Base-by-base conservation (phyloP, 2,113 vertebrate species). In the Microtus richardsoni region DNA sequence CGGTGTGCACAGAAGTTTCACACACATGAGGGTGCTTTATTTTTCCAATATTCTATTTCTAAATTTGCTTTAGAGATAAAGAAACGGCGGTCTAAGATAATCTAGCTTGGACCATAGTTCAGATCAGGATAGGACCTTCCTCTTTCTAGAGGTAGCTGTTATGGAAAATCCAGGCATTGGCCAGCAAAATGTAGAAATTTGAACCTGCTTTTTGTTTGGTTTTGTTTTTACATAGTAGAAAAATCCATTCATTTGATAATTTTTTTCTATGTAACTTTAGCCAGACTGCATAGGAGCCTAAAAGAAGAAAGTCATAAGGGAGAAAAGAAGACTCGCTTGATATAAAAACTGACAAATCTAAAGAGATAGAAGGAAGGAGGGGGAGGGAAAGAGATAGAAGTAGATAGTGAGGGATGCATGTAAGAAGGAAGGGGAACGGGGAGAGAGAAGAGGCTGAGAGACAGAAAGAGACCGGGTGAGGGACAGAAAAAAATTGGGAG, bases 351-450 rank as follows among this genome's bases (percentile, higher is more conserved):
- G n/a, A 93, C 47, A 97, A 94, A 62, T 36, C 16, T 70, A 90
- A 62, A 85, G 97, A 91, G 74, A 93, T 82, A 9, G 77, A 66
- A 66, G 70, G 95, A 80, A 74, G 91, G 80, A 4, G 91, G 79
- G 28, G 4, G 36, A 33, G 49, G 86, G 3, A 89, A 7, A 60
- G 9, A 62, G 3, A 89, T 7, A 60, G 10, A 68, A 77, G 89
- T 17, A 33, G 52, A 82, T 62, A 28, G 88, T 7, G 7, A 58
- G 89, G 91, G 14, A 83, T 58, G 58, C 7, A 58, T 0, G 1
- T 58, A 58, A 49, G 87, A 28, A 95, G 36, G n/a, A 11, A 41
- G 3, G 54, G 28, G 26, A 62, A 39, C 3, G 21, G 26, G 16
- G n/a, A n/a, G 12, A 33, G 9, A 4, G 47, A 36, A 2, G 33